Evolutionary conservation across 2,113 vertebrate genomes (phyloP), one percentile per base, ranked within the genome.

Genomic region (Paramormyrops kingsleyae): DNA sequence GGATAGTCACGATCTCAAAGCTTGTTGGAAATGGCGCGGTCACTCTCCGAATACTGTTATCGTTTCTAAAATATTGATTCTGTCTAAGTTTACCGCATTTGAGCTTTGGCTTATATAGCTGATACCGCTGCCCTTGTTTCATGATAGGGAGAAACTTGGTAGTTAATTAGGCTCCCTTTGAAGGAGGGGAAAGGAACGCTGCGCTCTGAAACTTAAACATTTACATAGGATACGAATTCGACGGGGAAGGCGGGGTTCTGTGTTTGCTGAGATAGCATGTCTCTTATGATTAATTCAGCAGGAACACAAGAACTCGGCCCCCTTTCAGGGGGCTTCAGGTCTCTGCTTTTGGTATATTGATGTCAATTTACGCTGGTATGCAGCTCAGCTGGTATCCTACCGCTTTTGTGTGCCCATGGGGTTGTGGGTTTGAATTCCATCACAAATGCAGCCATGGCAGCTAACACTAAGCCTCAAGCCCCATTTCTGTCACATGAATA

Each of bases 231-330:
- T 53, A 31, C 27, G 6, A 27, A 17, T 56, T 42, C 35, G 21
- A 46, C 19, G n/a, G 56, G 46, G 42, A 88, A 44, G 10, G 9
- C 39, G 44, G 52, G 42, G 53, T 52, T 27, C n/a, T 59, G 50
- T 53, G 27, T 44, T 88, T 39, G 52, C 35, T 66, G 53, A 87
- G 85, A 53, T 87, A 87, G 46, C 12, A 49, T 85, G 42, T 49
- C 85, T 87, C 49, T 87, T 46, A 47, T 87, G 44, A 47, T 47
- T 52, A 87, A 53, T 87, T 87, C 50, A 87, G 85, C 50, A 53
- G 31, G 85, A 53, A 87, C 21, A 35, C 27, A 53, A 50, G 31
- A 87, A 53, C 6, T 87, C 5, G 13, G 1, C 31, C 31, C 74
- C 31, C 31, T 77, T 77, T 77, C 31, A 13, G 27, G 10, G 66